Conservation (phyloP, 2,888 invertebrate species). For the Bellardia bayeri region DNA sequence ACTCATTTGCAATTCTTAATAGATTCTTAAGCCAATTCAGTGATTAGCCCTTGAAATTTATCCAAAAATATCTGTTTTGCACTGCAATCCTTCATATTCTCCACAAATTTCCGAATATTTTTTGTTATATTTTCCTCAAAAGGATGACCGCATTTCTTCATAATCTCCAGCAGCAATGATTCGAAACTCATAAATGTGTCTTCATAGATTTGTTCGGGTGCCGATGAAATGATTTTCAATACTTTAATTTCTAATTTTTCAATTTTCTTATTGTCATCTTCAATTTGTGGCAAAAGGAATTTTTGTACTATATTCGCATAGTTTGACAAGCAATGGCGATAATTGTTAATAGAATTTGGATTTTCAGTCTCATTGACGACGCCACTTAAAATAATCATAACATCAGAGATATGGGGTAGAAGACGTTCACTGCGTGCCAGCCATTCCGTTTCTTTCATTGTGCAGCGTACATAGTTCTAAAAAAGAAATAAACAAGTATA, state of each 20-base stretch:
- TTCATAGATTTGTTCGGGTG: constrained; percentile 77
- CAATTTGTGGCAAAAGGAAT: constrained; percentile 76
- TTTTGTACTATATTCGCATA: constrained; percentile 78
- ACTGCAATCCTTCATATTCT: constrained; percentile 77
- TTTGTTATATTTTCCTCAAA: constrained; percentile 73
- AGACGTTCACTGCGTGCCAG: constrained; percentile 78
- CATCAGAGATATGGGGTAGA: constrained; percentile 78
- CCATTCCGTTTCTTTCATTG: constrained; percentile 80
- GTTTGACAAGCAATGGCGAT: constrained; percentile 78
- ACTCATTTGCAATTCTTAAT: neutral
- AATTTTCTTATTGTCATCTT: constrained; percentile 76
- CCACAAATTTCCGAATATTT: constrained; percentile 75
- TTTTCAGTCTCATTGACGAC: constrained; percentile 77
- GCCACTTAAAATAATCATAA: constrained; percentile 78
- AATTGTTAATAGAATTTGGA: constrained; percentile 77
- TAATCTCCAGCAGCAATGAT: constrained; percentile 76
- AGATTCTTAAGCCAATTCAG: constrained; percentile 67
- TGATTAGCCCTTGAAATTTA: constrained; percentile 76
- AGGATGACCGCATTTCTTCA: constrained; percentile 74
- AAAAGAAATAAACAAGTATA: neutral
- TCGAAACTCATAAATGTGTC: constrained; percentile 79
- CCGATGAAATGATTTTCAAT: constrained; percentile 77
- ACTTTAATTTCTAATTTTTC: constrained; percentile 77
- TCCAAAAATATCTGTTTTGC: constrained; percentile 77
- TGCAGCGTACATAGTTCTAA: constrained; percentile 80